phyloP scores from a whole-genome alignment of 1,140 invertebrate species.

The Saccostrea echinata region DNA sequence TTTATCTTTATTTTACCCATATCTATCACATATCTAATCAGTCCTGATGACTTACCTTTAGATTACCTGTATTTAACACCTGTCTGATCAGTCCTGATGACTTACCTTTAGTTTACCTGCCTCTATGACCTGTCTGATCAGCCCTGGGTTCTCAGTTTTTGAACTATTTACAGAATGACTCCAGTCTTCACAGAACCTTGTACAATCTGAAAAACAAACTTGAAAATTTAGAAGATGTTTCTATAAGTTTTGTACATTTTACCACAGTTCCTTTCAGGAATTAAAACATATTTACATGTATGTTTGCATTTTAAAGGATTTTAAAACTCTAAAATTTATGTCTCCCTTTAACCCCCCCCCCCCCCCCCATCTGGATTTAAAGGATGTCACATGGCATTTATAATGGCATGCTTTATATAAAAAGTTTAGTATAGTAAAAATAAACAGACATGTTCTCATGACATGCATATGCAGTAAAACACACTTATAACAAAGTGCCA shows the following conservation, averaged over 20 bases:
- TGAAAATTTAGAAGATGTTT: background rate
- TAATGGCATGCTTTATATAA: too few species aligned
- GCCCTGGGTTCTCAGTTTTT: conserved; percentile 38
- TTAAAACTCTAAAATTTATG: background rate
- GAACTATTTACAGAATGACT: conserved; percentile 45
- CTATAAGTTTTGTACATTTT: too few species aligned
- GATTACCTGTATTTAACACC: background rate
- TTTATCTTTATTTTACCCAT: background rate
- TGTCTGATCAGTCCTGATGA: background rate
- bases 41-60: background rate
- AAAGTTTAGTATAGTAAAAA: too few species aligned
- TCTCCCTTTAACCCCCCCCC: background rate
- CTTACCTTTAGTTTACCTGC: conserved; percentile 53
- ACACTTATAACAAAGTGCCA: too few species aligned
- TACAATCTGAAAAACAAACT: conserved; percentile 46
- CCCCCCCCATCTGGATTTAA: too few species aligned
- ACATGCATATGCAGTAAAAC: too few species aligned
- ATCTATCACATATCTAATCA: background rate
- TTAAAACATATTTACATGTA: too few species aligned
- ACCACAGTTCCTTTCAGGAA: too few species aligned
- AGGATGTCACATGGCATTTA: too few species aligned
- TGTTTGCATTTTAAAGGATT: too few species aligned
- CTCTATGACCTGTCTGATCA: conserved; percentile 53
- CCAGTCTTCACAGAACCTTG: conserved; percentile 58
- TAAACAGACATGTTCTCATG: too few species aligned